Percentiles rank a stretch among this genome's conserved stretches.
These are phyloP conservation scores for Tauraco hartlaubi DNA, from an alignment of 2,797 vertebrate species.

Conservation along the genomic window DNA sequence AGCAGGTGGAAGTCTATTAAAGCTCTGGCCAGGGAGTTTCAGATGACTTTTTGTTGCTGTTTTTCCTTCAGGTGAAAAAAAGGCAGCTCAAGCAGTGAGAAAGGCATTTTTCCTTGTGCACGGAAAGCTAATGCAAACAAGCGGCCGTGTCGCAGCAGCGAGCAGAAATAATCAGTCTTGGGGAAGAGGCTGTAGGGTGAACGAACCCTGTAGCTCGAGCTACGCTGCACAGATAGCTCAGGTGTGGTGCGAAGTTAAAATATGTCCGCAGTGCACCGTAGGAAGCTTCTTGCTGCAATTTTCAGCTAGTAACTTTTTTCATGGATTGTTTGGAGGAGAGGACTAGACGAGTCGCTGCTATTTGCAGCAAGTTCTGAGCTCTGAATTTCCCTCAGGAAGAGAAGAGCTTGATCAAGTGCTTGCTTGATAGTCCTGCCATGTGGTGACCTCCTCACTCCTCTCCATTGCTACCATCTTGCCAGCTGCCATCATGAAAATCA, in stretches of 20 bases:
- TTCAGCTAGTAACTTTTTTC: neutral
- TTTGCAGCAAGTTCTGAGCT: neutral
- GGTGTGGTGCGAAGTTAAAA: fast-evolving
- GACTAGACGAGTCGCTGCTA: neutral
- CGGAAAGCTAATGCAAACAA: neutral
- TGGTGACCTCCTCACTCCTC: neutral
- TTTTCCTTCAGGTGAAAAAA: neutral
- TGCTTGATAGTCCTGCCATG: neutral
- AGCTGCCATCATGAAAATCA: neutral
- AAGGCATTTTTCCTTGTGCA: neutral
- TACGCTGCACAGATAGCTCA: fast-evolving
- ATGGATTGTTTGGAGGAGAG: neutral
- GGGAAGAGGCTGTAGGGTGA: neutral
- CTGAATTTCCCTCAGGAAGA: neutral
- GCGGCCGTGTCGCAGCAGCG: fast-evolving
- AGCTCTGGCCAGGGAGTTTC: neutral
- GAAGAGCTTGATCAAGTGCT: neutral
- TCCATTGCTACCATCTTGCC: neutral
- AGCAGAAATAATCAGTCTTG: neutral
- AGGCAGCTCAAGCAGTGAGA: neutral
- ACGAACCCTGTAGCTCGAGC: neutral
- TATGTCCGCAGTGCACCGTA: fast-evolving
- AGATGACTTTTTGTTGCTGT: neutral
- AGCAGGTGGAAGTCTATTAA: neutral
- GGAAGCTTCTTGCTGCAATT: neutral